Percentiles rank a stretch among this genome's conserved stretches.
Evolutionary conservation across 2,113 vertebrate genomes (phyloP).

Genomic region (Antigone vipio): DNA sequence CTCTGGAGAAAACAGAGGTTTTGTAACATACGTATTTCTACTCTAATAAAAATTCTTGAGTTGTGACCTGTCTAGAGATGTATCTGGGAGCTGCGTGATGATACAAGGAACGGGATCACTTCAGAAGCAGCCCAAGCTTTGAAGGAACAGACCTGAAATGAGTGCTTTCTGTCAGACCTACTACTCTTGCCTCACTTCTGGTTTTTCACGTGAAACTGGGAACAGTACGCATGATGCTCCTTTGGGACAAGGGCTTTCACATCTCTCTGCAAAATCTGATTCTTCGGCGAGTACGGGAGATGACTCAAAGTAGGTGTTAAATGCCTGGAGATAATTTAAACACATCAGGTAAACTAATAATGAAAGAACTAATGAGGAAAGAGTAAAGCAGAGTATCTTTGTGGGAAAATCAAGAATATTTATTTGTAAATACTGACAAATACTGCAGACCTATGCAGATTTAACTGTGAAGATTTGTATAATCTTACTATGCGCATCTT

Average conservation of each 20-base stretch:
- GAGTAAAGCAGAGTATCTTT: neutral
- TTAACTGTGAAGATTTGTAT: neutral
- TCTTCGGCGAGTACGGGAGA: neutral
- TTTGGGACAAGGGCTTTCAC: neutral
- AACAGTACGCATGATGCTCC: accelerated
- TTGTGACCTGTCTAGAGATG: neutral
- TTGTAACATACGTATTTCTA: neutral
- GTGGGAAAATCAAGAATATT: neutral
- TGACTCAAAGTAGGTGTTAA: neutral
- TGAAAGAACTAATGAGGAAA: neutral
- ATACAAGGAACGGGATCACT: neutral
- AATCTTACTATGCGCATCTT: neutral
- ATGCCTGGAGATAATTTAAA: neutral
- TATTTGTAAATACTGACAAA: neutral
- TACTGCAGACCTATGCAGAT: neutral
- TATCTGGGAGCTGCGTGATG: neutral
- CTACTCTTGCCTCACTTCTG: neutral
- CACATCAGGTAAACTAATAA: neutral
- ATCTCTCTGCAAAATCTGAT: neutral
- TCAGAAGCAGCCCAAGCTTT: neutral
- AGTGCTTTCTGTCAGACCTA: neutral
- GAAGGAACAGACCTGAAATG: neutral
- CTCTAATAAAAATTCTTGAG: neutral
- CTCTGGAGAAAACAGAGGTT: neutral
- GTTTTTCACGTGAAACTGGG: neutral